phyloP scores from a whole-genome alignment of 2,797 vertebrate genomes.

The Sciurus vulgaris region DNA sequence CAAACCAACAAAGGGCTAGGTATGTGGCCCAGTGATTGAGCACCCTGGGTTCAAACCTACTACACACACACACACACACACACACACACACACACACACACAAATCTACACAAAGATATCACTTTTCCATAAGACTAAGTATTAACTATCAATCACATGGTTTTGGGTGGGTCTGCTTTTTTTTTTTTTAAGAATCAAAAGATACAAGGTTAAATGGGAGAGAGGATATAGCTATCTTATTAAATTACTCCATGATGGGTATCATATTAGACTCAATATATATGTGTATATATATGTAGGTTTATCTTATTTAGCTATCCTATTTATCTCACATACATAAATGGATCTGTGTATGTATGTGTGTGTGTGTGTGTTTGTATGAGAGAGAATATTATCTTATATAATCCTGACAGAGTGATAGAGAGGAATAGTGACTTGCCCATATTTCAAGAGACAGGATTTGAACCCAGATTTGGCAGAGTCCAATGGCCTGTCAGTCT shows the following conservation, averaged over 20 bases:
- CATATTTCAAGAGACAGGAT: background rate
- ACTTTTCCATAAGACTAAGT: slow-evolving; percentile 57
- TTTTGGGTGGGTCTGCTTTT: background rate
- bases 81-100: too few species aligned
- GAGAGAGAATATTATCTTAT: background rate
- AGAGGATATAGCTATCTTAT: background rate
- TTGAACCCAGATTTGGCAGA: slow-evolving; percentile 54
- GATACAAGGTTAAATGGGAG: slow-evolving; percentile 24
- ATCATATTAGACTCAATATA: background rate
- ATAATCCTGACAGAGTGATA: slow-evolving; percentile 9
- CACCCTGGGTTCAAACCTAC: too few species aligned
- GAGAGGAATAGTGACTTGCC: background rate
- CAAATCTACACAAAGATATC: background rate
- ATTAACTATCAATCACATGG: background rate
- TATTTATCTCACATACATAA: slow-evolving; percentile 7
- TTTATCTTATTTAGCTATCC: background rate
- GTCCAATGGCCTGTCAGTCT: background rate
- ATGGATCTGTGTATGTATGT: background rate
- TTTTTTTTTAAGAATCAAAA: background rate
- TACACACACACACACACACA: too few species aligned
- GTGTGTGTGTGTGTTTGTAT: too few species aligned
- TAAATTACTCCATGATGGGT: background rate
- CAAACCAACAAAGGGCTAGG: too few species aligned
- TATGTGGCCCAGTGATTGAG: too few species aligned
- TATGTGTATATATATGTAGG: background rate